Evolutionary conservation across 2,797 vertebrate species (phyloP), one percentile per base, ranked within the genome.

Genomic region (Erethizon dorsatum): DNA sequence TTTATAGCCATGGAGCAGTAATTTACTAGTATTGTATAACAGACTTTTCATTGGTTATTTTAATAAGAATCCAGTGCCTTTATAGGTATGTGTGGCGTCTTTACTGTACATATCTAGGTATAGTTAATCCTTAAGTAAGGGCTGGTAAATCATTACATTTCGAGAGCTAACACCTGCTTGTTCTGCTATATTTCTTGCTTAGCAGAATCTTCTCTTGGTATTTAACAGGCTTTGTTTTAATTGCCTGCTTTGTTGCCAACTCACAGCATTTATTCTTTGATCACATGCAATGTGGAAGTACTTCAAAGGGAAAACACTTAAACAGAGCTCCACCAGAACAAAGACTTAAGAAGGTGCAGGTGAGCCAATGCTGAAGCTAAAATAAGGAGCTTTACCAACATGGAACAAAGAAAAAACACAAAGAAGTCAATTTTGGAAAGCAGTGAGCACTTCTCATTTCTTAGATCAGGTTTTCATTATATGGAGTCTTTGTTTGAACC

Each of bases 151-250:
- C 3, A 69, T 82, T 96, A 75, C 47, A 91, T 73, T 87, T 87
- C 73, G 37, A 95, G 37, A 73, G 50, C 12, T 31, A 82, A 85
- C 59, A 78, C 52, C 37, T 88, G 78, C 57, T 91, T 52, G 88
- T 88, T 93, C n/a, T 88, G 28, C 79, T 90, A 69, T 85, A 50
- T 71, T 78, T 90, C n/a, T 91, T 88, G 56, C 77, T 84, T 94
- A 88, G n/a, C 10, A 80, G 92, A 88, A 73, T 92, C 57, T 96
- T 85, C 17, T 91, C 45, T 93, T 93, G 47, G n/a, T 94, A 54
- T 61, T 83, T 79, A 90, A 73, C 50, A 67, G 28, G 17, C 8
- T 31, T 94, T 82, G 33, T 87, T 90, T 79, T 65, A 93, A 88
- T 78, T 75, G 65, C 6, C 79, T 88, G 15, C 37, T 88, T 85